Percentiles rank a stretch among this genome's conserved stretches.
These are phyloP conservation scores for Acrocephalus kingi DNA, from an alignment of 2,113 vertebrate species.

Conservation along the genomic window DNA sequence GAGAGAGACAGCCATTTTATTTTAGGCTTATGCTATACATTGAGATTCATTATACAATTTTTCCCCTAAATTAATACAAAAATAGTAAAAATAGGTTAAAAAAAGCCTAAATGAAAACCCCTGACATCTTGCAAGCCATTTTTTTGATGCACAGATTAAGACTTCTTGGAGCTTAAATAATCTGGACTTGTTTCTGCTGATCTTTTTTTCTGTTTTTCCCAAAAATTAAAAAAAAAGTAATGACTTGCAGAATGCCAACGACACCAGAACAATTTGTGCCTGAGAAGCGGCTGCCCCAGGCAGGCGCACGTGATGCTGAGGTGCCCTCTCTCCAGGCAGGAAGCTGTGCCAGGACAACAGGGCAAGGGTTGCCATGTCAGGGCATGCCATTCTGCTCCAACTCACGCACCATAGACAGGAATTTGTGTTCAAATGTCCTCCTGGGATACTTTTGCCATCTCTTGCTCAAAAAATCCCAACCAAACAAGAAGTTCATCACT, in stretches of 20 bases:
- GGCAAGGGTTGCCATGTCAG: background rate
- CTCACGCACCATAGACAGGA: background rate
- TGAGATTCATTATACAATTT: slow-evolving; percentile 65
- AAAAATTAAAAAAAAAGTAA: background rate
- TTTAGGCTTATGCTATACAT: slow-evolving; percentile 68
- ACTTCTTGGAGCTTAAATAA: slow-evolving; percentile 42
- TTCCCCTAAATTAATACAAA: slow-evolving; percentile 67
- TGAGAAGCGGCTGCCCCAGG: slow-evolving; percentile 9
- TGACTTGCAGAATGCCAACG: slow-evolving; percentile 22
- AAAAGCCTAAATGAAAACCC: slow-evolving; percentile 52
- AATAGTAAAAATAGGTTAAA: slow-evolving; percentile 69
- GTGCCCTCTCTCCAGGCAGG: background rate
- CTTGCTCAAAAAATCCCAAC: background rate
- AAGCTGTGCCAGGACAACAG: background rate
- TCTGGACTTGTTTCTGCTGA: background rate
- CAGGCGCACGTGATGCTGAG: background rate
- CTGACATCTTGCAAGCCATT: slow-evolving; percentile 66
- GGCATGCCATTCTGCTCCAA: background rate
- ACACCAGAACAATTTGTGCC: background rate
- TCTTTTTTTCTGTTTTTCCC: background rate
- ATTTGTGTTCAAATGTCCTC: background rate
- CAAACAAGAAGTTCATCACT: background rate
- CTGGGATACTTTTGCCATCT: background rate
- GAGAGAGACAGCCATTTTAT: slow-evolving; percentile 68
- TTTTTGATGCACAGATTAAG: slow-evolving; percentile 45